Base-by-base conservation (phyloP, 2,113 vertebrate species). In the Cettia cetti region DNA sequence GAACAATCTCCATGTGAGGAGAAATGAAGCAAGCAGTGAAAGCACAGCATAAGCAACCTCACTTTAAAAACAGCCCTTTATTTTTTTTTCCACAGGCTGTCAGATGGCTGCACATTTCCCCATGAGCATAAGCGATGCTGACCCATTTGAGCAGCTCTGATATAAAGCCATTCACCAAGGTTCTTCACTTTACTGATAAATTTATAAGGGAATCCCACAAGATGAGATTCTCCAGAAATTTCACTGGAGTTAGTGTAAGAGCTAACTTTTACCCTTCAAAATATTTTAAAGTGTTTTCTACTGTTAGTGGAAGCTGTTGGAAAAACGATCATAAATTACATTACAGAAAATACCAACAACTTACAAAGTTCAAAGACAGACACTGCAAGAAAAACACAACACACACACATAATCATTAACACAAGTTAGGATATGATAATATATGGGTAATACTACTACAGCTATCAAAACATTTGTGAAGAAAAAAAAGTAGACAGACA, bases 381-480 rank as follows among this genome's bases (percentile, higher is more conserved):
- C 27, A 22, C 42, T 24, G 17, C 0, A 2, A 83, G 71, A 75
- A 77, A 88, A 86, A 69, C 21, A 23, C 20, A 39, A 65, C 40
- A 50, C 4, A 16, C 8, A 15, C 56, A 83, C 23, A 75, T 5
- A 66, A 18, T 21, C 52, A 64, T 53, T 52, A 94, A 53, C 49
- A 64, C 1, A 8, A 54, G 31, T 49, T 44, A 82, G 42, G 31
- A 28, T 57, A 50, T 22, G 45, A 45, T 86, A 94, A 95, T 87
- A 26, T 33, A 42, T 0, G 15, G 64, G 37, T 92, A 92, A 83
- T 60, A 35, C 42, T 53, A 54, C 37, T 16, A 40, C 13, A 94
- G 52, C 61, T 94, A 93, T 95, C 94, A 96, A 95, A 97, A 96
- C 80, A 91, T 85, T 89, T 88, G 74, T 72, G 63, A 86, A 86